These are phyloP conservation scores for Tyto alba DNA, from an alignment of 2,113 vertebrate genomes.

Conservation along the genomic window DNA sequence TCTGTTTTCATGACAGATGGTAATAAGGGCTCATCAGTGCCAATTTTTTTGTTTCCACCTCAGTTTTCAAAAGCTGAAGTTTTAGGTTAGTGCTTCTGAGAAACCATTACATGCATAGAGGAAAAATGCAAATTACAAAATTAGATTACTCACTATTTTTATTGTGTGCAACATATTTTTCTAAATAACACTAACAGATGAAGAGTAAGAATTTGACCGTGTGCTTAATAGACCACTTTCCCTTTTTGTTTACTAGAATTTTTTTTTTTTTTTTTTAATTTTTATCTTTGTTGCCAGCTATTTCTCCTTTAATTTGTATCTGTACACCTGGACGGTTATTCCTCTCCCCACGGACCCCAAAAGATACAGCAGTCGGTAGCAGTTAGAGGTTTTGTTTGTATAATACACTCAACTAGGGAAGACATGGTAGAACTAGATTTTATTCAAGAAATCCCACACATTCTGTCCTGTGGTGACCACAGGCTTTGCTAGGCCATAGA, in stretches of 20 bases:
- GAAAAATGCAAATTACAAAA: neutral
- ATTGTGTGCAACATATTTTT: neutral
- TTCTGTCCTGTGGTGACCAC: conserved; percentile 47
- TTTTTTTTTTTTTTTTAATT: neutral
- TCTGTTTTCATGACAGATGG: conserved; percentile 63
- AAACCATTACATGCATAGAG: neutral
- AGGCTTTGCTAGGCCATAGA: conserved; percentile 51
- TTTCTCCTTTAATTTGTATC: neutral
- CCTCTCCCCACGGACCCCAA: neutral
- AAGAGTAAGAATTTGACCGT: neutral
- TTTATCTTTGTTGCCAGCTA: neutral
- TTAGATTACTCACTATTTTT: neutral
- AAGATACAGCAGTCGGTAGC: neutral
- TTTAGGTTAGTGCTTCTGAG: conserved; percentile 26
- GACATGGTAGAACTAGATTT: conserved; percentile 54
- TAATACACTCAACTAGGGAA: conserved; percentile 53
- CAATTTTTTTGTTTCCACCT: conserved; percentile 52
- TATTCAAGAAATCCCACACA: conserved; percentile 66
- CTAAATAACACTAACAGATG: neutral
- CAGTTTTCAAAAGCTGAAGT: conserved; percentile 27
- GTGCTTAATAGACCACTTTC: neutral
- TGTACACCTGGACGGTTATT: neutral
- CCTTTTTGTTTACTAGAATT: neutral
- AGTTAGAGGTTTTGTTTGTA: neutral
- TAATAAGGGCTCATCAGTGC: conserved; percentile 57